Evolutionary conservation across 1,140 invertebrate genomes (phyloP).

Genomic region (Leptinotarsa texana): DNA sequence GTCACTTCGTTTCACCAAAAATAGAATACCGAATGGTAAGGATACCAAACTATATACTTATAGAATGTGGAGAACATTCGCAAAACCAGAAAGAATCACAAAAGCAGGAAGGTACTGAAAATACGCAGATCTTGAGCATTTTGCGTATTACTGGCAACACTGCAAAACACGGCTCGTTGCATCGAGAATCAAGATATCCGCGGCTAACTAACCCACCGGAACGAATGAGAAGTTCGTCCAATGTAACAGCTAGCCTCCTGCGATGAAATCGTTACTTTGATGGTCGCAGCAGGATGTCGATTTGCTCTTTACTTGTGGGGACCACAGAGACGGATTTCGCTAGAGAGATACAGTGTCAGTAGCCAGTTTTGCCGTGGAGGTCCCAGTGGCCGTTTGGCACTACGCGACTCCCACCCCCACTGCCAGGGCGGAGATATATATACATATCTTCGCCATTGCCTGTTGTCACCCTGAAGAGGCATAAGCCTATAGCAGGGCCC

Average conservation of each 20-base stretch:
- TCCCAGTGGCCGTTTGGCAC: conserved; percentile 1
- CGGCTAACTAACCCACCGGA: conserved; percentile 33
- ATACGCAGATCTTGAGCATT: too few relatives aligned
- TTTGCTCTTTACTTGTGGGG: not conserved
- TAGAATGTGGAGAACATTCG: too few relatives aligned
- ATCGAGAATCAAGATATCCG: conserved; percentile 29
- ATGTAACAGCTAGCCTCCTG: conserved; percentile 43
- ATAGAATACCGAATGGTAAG: too few relatives aligned
- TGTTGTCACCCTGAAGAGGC: too few relatives aligned
- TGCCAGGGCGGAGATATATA: conserved; percentile 42
- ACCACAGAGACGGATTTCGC: not conserved
- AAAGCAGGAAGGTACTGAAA: too few relatives aligned
- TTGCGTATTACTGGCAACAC: not conserved
- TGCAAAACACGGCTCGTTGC: conserved; percentile 27
- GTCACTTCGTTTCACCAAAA: too few relatives aligned
- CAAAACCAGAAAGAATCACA: too few relatives aligned
- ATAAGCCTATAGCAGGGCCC: too few relatives aligned
- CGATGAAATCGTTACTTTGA: not conserved
- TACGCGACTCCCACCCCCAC: conserved; percentile 39
- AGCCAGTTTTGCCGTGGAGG: not conserved
- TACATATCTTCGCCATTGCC: too few relatives aligned
- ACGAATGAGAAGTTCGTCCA: conserved; percentile 47
- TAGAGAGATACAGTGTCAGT: not conserved
- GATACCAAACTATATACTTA: too few relatives aligned
- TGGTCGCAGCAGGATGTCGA: not conserved